A percentile compares a stretch with the other conserved stretches of the same genome.
Conservation (phyloP, 2,888 invertebrate species). For the Megaustenia siamemsis region DNA sequence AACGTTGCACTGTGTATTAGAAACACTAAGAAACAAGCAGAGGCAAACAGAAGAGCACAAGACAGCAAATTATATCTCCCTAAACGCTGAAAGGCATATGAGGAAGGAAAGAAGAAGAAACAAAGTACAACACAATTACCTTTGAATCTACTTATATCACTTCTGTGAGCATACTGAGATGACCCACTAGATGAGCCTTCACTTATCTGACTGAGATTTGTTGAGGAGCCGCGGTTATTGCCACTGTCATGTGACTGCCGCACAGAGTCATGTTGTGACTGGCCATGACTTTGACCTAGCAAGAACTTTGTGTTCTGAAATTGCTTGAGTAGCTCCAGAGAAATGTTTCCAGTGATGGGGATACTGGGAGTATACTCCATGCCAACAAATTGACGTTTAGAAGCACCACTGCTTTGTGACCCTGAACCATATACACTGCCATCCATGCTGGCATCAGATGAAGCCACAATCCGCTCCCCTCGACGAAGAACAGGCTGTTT, state of each 20-base stretch:
- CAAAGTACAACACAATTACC: too few relatives aligned
- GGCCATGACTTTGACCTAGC: conserved; percentile 65
- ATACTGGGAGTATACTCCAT: conserved; percentile 63
- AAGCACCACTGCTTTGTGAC: neutral
- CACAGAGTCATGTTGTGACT: conserved; percentile 1
- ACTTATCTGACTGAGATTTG: conserved; percentile 67
- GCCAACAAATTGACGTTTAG: conserved; percentile 54
- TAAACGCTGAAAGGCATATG: too few relatives aligned
- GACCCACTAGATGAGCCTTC: conserved; percentile 72
- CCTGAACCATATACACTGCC: conserved; percentile 11
- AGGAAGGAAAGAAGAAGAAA: too few relatives aligned
- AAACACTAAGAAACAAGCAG: too few relatives aligned
- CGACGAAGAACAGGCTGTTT: conserved; percentile 46
- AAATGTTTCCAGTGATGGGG: conserved; percentile 71
- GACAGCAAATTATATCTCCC: too few relatives aligned
- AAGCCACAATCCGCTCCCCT: conserved; percentile 42
- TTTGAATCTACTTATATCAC: conserved; percentile 40
- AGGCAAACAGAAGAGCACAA: too few relatives aligned
- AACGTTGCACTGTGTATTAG: too few relatives aligned
- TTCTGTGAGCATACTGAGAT: conserved; percentile 57
- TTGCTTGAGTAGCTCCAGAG: conserved; percentile 74
- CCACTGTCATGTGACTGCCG: conserved; percentile 23
- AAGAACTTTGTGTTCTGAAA: conserved; percentile 75
- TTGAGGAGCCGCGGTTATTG: conserved; percentile 58
- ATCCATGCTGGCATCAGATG: conserved; percentile 36